Evolutionary conservation across 2,888 invertebrate genomes (phyloP).

Genomic region (Brachypterus glaber): DNA sequence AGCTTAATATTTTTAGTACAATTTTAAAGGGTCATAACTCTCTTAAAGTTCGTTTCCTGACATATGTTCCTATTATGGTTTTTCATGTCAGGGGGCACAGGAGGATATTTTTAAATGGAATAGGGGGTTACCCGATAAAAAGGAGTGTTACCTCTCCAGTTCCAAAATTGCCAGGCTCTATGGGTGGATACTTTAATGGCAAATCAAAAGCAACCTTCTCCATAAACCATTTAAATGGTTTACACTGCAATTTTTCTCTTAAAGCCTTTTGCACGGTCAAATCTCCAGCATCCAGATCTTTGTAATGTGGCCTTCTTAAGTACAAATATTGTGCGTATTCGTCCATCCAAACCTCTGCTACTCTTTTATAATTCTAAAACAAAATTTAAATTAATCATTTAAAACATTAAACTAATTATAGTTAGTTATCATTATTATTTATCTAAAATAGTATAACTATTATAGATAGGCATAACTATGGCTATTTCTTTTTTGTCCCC

Average conservation of each 20-base stretch:
- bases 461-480: no score
- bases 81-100: no score
- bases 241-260: conserved; percentile 69
- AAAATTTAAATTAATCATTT: conserved; percentile 12
- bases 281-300: conserved; percentile 70
- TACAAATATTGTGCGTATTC: conserved; percentile 87
- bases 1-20: no score
- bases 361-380: conserved; percentile 75
- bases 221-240: conserved; percentile 93
- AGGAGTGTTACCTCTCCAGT: conserved; percentile 65
- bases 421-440: no score
- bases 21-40: no score
- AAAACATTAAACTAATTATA: no score
- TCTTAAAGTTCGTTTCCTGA: no score
- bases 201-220: conserved; percentile 86
- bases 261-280: conserved; percentile 66
- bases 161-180: conserved; percentile 78
- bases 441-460: no score
- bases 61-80: no score
- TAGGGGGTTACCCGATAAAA: no score
- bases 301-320: conserved; percentile 65
- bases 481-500: no score
- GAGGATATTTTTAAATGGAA: no score
- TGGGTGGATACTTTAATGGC: conserved; percentile 72
- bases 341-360: conserved; percentile 98